Conservation (phyloP, 2,113 vertebrate genomes). For the Boleophthalmus pectinirostris region DNA sequence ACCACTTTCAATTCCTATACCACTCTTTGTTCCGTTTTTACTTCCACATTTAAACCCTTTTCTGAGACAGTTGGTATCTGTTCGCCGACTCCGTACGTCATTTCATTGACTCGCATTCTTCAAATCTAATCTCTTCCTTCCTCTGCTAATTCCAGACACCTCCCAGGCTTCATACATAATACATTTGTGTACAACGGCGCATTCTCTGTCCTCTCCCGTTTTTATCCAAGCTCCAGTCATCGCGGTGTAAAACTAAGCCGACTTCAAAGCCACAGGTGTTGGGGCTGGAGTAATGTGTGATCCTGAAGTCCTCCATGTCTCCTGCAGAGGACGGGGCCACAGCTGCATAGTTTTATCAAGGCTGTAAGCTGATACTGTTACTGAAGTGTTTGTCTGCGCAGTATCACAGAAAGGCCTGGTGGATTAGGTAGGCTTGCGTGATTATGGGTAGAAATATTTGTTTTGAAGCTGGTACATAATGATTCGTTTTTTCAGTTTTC, state of each 20-base stretch:
- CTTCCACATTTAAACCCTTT: not conserved
- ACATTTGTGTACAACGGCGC: slow-evolving; percentile 1
- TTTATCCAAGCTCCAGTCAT: not conserved
- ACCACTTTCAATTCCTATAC: not conserved
- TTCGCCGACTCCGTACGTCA: not conserved
- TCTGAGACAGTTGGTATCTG: not conserved
- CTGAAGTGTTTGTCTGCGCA: not conserved
- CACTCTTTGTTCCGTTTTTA: not conserved
- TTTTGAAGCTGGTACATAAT: too few relatives aligned
- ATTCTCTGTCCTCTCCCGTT: not conserved
- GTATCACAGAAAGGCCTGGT: not conserved
- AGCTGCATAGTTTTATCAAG: slow-evolving; percentile 33
- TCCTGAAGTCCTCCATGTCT: not conserved
- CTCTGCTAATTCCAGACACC: not conserved
- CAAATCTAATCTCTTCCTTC: not conserved
- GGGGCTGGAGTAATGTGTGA: not conserved
- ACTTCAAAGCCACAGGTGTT: slow-evolving; percentile 13
- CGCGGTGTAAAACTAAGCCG: not conserved
- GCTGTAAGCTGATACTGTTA: slow-evolving; percentile 41
- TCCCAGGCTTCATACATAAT: not conserved
- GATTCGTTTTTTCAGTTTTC: too few relatives aligned
- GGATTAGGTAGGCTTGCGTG: too few relatives aligned
- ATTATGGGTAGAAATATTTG: too few relatives aligned
- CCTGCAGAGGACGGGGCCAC: not conserved
- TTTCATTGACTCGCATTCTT: not conserved